Base-by-base conservation (phyloP, 2,888 invertebrate genomes). In the Drosophila mulleri region DNA sequence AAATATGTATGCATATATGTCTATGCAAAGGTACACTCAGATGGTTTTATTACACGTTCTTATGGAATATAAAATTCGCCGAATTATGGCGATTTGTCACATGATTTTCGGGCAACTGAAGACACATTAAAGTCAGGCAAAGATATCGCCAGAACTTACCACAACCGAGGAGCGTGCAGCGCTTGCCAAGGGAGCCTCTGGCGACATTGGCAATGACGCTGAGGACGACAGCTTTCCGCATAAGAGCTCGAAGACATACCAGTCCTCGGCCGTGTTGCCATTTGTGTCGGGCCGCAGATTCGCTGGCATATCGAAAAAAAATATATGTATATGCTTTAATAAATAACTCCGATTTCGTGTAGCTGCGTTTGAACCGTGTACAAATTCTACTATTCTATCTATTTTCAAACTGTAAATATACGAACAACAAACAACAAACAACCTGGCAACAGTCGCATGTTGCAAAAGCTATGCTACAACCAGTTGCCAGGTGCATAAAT, bases 161-260 rank as follows among this genome's bases (percentile, higher is more conserved):
- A 53, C n/a, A 35, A 48, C 61, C 47, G 26, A 26, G 41, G 47
- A 50, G 53, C 37, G 26, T 61, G 48, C 54, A 6, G 9, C 16
- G 47, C 9, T 23, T 16, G 57, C 50, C 32, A 56, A 12, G 20
- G 42, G 42, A 44, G 18, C 14, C 16, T 20, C 18, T 16, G 20
- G 50, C 57, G 83, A 81, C 68, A 78, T 74, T 78, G 75, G 69
- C 81, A 73, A 71, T 76, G 81, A 14, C 23, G 58, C 48, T 9
- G 45, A 45, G n/a, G 60, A 45, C 14, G 42, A 50, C 26, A 58
- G 45, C 41, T 74, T 64, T 60, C 58, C 88, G 80, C 95, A 95
- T 72, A 96, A 92, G 7, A 95, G 94, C 93, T 96, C 95, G 91
- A 95, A 96, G 75, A 96, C 94, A 90, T 94, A 94, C 95, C 96